Conservation (phyloP, 2,113 vertebrate species). For the Boulengeromyrus knoepffleri region DNA sequence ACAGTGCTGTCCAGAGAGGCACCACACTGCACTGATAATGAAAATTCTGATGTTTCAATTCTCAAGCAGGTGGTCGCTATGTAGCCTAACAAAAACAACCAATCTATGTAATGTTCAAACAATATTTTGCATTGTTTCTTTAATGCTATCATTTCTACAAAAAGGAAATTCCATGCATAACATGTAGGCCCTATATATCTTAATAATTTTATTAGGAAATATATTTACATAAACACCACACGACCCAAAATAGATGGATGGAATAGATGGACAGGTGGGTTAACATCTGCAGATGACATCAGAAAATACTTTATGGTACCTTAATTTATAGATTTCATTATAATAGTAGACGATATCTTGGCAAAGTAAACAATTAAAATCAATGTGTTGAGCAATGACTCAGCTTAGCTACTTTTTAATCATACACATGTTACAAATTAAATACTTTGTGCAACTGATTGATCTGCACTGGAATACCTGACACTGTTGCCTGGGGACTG, state of each 20-base stretch:
- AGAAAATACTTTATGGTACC: background rate
- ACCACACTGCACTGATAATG: background rate
- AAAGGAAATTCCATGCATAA: background rate
- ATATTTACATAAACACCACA: background rate
- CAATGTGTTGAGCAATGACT: background rate
- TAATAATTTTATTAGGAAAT: background rate
- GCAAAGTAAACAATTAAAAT: background rate
- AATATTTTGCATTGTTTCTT: background rate
- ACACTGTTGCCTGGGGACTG: background rate
- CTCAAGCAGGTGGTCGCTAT: background rate
- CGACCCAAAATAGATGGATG: background rate
- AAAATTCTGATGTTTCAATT: background rate
- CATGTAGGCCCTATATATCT: background rate
- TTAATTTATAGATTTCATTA: background rate
- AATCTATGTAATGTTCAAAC: background rate
- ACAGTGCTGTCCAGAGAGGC: background rate
- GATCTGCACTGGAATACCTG: background rate
- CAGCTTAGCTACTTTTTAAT: background rate
- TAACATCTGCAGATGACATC: background rate
- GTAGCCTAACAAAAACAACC: background rate
- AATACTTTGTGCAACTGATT: background rate
- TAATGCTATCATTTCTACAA: background rate
- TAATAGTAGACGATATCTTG: background rate
- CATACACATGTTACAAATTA: background rate
- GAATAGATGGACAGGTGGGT: background rate